Conservation (phyloP, 2,797 vertebrate genomes). For the Bovichtus diacanthus region DNA sequence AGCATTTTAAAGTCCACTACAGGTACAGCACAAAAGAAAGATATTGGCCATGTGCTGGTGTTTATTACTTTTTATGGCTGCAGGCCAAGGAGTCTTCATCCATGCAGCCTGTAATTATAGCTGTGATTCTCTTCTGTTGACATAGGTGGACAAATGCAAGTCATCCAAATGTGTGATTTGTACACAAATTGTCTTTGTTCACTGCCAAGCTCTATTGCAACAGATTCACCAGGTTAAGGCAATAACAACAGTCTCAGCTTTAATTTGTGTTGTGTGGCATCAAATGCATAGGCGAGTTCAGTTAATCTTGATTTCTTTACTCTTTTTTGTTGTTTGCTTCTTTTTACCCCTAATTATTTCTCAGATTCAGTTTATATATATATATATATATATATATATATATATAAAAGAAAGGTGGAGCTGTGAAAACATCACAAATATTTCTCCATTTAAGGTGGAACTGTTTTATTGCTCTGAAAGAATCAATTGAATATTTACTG, state of each 20-base stretch:
- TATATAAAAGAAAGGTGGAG: not conserved
- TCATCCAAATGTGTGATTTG: constrained; percentile 61
- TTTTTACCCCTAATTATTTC: not conserved
- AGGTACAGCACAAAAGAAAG: constrained; percentile 1
- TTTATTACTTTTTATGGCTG: constrained; percentile 54
- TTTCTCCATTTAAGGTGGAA: not conserved
- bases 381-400: too few relatives aligned
- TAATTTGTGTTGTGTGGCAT: constrained; percentile 16
- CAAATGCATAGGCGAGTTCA: not conserved
- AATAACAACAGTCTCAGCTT: not conserved
- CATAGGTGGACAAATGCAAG: constrained; percentile 67
- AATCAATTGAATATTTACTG: not conserved
- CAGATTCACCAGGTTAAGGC: constrained; percentile 10
- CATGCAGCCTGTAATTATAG: constrained; percentile 64
- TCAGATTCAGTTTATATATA: not conserved
- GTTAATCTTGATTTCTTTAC: constrained; percentile 34
- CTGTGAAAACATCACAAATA: not conserved
- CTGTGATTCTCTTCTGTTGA: constrained; percentile 65
- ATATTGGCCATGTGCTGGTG: constrained; percentile 32
- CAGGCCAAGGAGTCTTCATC: constrained; percentile 26
- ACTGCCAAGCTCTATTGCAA: constrained; percentile 7
- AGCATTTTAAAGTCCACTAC: constrained; percentile 21
- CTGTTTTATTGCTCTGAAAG: constrained; percentile 8
- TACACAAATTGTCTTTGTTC: constrained; percentile 27
- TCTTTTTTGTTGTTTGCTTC: not conserved